Evolutionary conservation across 2,113 vertebrate genomes (phyloP), one percentile per base, ranked within the genome.

Genomic region (Ciconia maguari): DNA sequence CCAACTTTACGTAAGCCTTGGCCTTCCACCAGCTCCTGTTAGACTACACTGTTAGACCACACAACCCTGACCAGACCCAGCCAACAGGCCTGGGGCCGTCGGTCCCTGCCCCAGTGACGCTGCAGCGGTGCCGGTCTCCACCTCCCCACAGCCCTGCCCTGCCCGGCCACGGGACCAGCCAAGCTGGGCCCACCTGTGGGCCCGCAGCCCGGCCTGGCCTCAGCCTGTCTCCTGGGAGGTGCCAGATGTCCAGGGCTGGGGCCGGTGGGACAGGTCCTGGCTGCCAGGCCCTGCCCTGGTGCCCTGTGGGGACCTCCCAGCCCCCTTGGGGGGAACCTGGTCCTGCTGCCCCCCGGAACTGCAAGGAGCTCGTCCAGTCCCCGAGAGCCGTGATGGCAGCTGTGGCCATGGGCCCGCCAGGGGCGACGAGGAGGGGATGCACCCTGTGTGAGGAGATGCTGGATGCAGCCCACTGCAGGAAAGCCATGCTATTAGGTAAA

Each of bases 321-420:
- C 24, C 7, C 9, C 9, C 46, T 4, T 3, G 20, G 6, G 7
- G 4, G 6, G 12, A 51, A 6, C 3, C 44, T 6, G 3, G 8
- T 11, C 13, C 34, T 60, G 49, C 30, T 64, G 30, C 22, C 48
- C 19, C 14, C 29, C 21, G 12, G 61, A 83, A 27, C 18, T 29
- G 36, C 0, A 1, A 55, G 41, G 9, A 27, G 27, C 21, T 30
- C 1, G 3, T 14, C 46, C 6, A 4, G 7, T 4, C 21, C 42
- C 25, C 22, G 49, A 34, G 15, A 62, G 27, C 9, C 29, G 1
- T 11, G 36, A 74, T 2, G 4, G 34, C 46, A 65, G 75, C 81
- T 51, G 64, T 20, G 34, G 48, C 16, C 11, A 34, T 12, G 48
- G 27, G 19, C 4, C 5, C 41, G 13, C 19, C 19, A 7, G 14